Evolutionary conservation across 2,888 invertebrate genomes (phyloP).

Genomic region (Drosophila flavopinicola): DNA sequence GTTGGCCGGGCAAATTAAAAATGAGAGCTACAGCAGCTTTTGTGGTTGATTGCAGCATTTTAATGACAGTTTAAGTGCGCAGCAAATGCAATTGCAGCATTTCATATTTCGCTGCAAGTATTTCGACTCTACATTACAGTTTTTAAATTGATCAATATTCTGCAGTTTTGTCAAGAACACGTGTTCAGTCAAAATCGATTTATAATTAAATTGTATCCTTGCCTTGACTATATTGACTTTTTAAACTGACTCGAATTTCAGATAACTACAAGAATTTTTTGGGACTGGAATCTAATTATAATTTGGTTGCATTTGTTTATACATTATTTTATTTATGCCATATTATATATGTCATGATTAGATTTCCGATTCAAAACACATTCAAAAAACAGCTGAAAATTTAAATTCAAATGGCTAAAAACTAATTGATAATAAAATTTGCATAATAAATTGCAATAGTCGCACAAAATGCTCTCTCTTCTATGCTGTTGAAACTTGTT

Average conservation of each 20-base stretch:
- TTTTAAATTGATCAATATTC: neutral
- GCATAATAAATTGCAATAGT: slow-evolving; percentile 21
- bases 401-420: neutral
- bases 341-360: neutral
- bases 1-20: slow-evolving; percentile 63
- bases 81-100: slow-evolving; percentile 53
- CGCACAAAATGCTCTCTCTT: neutral
- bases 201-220: neutral
- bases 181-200: neutral
- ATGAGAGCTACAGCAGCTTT: slow-evolving; percentile 52
- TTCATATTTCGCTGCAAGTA: slow-evolving; percentile 27
- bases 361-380: neutral
- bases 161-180: neutral
- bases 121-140: neutral
- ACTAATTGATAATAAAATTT: slow-evolving; percentile 26
- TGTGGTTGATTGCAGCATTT: slow-evolving; percentile 59
- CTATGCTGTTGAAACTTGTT: neutral
- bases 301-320: too few relatives aligned
- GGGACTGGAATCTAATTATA: too few relatives aligned
- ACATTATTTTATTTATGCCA: neutral
- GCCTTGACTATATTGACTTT: neutral
- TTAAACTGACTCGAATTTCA: neutral
- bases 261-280: too few relatives aligned
- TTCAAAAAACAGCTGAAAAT: neutral
- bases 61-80: slow-evolving; percentile 69